A percentile compares a stretch with the other conserved stretches of the same genome.
Conservation (phyloP, 2,113 vertebrate genomes). For the Hippocampus zosterae region DNA sequence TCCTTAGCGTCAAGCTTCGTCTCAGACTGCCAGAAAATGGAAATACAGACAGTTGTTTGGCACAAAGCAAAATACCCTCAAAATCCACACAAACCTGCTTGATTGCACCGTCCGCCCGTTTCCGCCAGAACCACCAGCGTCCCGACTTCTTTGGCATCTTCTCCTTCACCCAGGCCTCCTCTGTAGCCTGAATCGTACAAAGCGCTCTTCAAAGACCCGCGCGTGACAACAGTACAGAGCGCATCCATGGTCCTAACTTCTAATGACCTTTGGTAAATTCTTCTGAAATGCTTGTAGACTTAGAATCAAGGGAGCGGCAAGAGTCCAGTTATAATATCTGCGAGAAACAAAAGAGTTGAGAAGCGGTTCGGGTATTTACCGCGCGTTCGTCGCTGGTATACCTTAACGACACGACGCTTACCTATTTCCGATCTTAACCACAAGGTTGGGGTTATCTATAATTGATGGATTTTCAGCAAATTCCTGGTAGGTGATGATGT, state of each 20-base stretch:
- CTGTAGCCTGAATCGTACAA: constrained; percentile 77
- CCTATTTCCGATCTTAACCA: constrained; percentile 85
- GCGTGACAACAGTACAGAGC: not conserved
- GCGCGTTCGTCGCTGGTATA: not conserved
- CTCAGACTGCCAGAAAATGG: constrained; percentile 72
- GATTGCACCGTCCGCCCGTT: constrained; percentile 84
- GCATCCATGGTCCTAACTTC: not conserved
- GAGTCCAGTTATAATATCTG: constrained; percentile 97
- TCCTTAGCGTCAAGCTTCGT: constrained; percentile 85
- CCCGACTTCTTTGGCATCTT: constrained; percentile 99
- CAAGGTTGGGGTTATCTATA: constrained; percentile 96
- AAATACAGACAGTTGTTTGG: not conserved
- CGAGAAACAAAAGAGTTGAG: constrained; percentile 2
- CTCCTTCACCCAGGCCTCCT: constrained; percentile 95
- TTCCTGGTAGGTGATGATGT: constrained; percentile 92
- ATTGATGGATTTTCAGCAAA: constrained; percentile 96
- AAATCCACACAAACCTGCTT: constrained; percentile 78
- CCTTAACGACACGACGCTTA: constrained; percentile 50
- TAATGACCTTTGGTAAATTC: constrained; percentile 88
- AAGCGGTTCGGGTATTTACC: not conserved
- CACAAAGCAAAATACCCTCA: not conserved
- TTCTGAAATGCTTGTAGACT: constrained; percentile 98
- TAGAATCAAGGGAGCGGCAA: constrained; percentile 93
- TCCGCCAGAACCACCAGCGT: constrained; percentile 98
- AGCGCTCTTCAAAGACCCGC: not conserved